These are phyloP conservation scores for Brachionus sp. DNA, from an alignment of 1,140 invertebrate species.

Conservation along the genomic window DNA sequence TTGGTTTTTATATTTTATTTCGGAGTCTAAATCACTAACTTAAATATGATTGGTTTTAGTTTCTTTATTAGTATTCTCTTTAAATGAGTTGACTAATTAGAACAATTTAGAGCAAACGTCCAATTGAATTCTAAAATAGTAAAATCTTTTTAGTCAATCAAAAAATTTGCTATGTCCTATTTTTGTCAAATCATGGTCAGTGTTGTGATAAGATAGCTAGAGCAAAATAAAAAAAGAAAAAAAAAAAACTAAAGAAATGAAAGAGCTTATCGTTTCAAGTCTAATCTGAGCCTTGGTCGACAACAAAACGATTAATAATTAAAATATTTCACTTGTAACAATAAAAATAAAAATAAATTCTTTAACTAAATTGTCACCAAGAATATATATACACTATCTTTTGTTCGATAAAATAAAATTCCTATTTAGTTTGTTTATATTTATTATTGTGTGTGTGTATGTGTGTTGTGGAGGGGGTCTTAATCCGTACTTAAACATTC, in stretches of 20 bases:
- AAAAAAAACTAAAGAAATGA: not conserved
- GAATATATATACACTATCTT: constrained; percentile 22
- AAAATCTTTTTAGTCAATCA: constrained; percentile 19
- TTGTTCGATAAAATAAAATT: not conserved
- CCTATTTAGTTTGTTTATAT: constrained; percentile 11
- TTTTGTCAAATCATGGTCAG: constrained; percentile 15
- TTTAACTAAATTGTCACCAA: not conserved
- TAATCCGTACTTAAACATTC: not conserved
- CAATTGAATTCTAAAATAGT: not conserved
- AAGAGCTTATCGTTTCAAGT: constrained; percentile 5
- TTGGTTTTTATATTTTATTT: constrained; percentile 18
- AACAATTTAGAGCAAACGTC: not conserved
- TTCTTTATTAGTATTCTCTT: not conserved
- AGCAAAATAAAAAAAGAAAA: not conserved
- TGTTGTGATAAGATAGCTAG: not conserved
- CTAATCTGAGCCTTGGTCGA: not conserved
- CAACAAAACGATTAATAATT: not conserved
- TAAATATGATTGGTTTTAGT: constrained; percentile 8
- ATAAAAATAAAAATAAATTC: not conserved
- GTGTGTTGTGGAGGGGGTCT: not conserved
- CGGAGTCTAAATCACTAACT: not conserved
- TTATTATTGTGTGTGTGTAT: not conserved
- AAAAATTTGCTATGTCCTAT: not conserved
- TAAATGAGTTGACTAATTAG: constrained; percentile 14
- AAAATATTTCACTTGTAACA: not conserved